phyloP scores from a whole-genome alignment of 2,888 invertebrate species.

The Brenthis ino region DNA sequence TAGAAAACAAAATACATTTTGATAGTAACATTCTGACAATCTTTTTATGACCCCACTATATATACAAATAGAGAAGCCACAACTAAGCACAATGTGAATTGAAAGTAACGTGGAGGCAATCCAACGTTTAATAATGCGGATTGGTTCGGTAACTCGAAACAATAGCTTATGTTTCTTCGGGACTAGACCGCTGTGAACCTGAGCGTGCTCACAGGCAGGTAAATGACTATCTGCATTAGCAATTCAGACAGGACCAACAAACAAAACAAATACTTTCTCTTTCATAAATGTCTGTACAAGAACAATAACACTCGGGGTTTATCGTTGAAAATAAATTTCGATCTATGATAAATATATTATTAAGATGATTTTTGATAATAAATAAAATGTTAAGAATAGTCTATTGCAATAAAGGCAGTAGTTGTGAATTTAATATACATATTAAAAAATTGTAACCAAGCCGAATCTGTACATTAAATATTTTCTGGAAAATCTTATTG shows the following conservation, averaged over 20 bases:
- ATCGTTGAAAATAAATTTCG: constrained; percentile 45
- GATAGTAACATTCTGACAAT: constrained; percentile 7
- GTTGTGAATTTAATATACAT: neutral
- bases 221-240: constrained; percentile 62
- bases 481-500: too few species aligned
- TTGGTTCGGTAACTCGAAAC: constrained; percentile 58
- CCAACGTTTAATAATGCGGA: constrained; percentile 65
- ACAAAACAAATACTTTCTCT: constrained; percentile 61
- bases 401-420: neutral
- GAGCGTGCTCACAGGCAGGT: constrained; percentile 54
- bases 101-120: constrained; percentile 49
- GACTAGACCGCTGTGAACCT: constrained; percentile 53
- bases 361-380: neutral
- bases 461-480: too few species aligned
- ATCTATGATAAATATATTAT: constrained; percentile 38
- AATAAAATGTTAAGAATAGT: neutral
- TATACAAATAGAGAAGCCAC: constrained; percentile 19
- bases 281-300: constrained; percentile 60
- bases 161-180: constrained; percentile 61
- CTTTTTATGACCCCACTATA: constrained; percentile 4
- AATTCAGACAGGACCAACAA: constrained; percentile 61
- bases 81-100: constrained; percentile 34
- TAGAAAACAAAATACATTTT: constrained; percentile 4
- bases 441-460: too few species aligned
- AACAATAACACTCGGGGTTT: constrained; percentile 47